Conservation (phyloP, 2,113 vertebrate genomes). For the Odontesthes bonariensis region DNA sequence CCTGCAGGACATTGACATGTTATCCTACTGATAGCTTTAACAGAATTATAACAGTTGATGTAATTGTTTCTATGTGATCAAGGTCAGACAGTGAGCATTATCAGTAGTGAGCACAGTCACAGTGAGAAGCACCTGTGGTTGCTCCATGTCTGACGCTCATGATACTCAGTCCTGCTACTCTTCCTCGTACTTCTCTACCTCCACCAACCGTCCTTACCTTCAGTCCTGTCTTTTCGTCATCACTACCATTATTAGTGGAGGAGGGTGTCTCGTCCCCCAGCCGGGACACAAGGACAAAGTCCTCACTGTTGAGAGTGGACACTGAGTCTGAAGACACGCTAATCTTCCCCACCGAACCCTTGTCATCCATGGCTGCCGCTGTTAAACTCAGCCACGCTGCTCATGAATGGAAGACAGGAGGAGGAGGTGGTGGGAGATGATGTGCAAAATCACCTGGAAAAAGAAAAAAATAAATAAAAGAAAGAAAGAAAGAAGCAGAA, state of each 20-base stretch:
- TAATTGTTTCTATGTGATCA: background rate
- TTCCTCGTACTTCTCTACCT: conserved; percentile 37
- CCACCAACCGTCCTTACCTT: conserved; percentile 89
- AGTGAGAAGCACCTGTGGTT: conserved; percentile 1
- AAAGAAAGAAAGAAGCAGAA: conserved; percentile 68
- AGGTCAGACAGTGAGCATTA: background rate
- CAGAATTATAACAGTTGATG: background rate
- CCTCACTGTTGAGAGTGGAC: conserved; percentile 99
- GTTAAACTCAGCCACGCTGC: conserved; percentile 91
- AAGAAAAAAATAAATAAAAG: conserved; percentile 77
- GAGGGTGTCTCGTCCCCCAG: conserved; percentile 98
- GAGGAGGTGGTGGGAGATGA: conserved; percentile 81
- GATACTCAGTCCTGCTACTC: conserved; percentile 11
- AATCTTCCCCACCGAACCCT: conserved; percentile 99
- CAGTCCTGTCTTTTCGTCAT: conserved; percentile 99
- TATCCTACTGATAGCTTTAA: background rate
- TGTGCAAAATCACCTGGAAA: conserved; percentile 93
- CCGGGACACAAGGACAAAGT: conserved; percentile 99
- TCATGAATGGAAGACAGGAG: conserved; percentile 90
- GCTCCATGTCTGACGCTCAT: background rate
- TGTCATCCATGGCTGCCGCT: conserved; percentile 97
- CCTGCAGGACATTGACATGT: background rate
- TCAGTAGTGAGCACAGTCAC: background rate
- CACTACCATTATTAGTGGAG: conserved; percentile 98
- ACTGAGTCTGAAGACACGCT: conserved; percentile 99